phyloP scores from a whole-genome alignment of 2,888 invertebrate species.

The Thysanoteuthis rhombus region DNA sequence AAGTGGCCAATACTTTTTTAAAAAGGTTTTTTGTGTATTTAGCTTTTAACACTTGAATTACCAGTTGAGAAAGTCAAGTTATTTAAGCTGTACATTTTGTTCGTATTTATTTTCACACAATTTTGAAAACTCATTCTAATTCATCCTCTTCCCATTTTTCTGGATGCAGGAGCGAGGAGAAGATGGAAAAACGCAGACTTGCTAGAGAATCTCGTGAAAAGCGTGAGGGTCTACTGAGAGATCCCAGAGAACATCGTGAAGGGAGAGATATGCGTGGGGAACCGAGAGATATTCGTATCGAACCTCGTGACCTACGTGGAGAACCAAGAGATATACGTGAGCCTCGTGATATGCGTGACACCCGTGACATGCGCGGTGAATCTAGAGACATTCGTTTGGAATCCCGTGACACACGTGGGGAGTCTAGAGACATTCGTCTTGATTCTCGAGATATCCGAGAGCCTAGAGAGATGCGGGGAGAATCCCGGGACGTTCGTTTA shows the following conservation, averaged over 20 bases:
- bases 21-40: no score
- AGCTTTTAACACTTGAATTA: no score
- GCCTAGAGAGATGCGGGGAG: constrained; percentile 26
- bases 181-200: constrained; percentile 14
- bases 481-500: constrained; percentile 33
- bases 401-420: constrained; percentile 29
- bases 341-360: constrained; percentile 20
- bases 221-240: background rate
- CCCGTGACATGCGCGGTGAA: constrained; percentile 28
- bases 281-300: constrained; percentile 17
- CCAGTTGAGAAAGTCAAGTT: no score
- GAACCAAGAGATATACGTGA: constrained; percentile 1
- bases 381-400: constrained; percentile 29
- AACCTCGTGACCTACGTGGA: constrained; percentile 1
- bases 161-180: background rate
- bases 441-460: constrained; percentile 23
- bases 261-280: constrained; percentile 1
- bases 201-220: constrained; percentile 23
- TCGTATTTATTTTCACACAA: no score
- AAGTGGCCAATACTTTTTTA: no score
- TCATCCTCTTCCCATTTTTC: background rate
- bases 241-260: constrained; percentile 25
- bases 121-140: background rate
- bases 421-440: constrained; percentile 23
- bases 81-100: no score